Base-by-base conservation (phyloP, 2,797 vertebrate species). In the Cheirogaleus major region DNA sequence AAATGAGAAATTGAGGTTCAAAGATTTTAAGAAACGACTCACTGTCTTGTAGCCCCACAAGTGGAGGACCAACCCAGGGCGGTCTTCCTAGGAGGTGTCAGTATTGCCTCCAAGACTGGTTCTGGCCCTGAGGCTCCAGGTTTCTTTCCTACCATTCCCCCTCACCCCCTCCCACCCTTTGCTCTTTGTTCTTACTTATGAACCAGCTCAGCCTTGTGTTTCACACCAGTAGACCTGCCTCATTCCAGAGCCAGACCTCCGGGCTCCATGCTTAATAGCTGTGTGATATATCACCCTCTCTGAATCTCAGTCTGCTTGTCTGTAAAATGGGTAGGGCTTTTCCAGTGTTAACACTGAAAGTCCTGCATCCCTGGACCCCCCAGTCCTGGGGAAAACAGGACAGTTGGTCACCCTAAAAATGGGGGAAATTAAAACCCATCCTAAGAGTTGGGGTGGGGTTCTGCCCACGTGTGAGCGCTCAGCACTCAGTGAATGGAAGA, bases 381-480 rank as follows among this genome's bases (percentile, higher is more conserved):
- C 52, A 25, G 35, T 32, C 27, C 27, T 65, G 55, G 76, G 55
- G 13, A 87, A 22, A 85, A 38, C 48, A 17, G 22, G 35, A 59
- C 65, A 27, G 38, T 7, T 1, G 1, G 59, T 67, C 35, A 35
- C 67, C 35, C 67, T 81, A n/a, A 45, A 61, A 76, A 38, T 18
- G 43, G n/a, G 27, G 38, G 18, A 38, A 57, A 32, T 35, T 30
- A 88, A n/a, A 88, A 27, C 4, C 45, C 22, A 12, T 3, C 32
- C 48, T 14, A 1, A 35, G 10, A 59, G 18, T 11, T 55, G 32
- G 48, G 61, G n/a, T 32, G 38, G n/a, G 59, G 30, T 11, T 30
- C n/a, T 7, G 10, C 25, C 0, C 1, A 57, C 41, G 3, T 0
- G 7, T 4, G 2, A 10, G 17, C 57, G 35, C 7, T 32, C 35